phyloP scores from a whole-genome alignment of 2,888 invertebrate genomes.

The Entomobrya proxima region DNA sequence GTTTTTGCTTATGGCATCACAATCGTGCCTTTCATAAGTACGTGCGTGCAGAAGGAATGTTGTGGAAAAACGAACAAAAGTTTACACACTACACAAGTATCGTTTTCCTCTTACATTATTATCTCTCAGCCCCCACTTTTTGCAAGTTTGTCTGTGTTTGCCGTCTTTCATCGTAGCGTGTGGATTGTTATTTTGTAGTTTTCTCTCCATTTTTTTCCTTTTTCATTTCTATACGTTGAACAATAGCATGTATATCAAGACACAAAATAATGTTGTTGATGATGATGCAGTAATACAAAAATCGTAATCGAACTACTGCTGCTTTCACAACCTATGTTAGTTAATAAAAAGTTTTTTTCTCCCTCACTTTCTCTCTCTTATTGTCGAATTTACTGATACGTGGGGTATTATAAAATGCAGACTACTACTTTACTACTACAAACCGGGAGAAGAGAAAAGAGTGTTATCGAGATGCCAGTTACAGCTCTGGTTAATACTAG shows the following conservation, averaged over 20 bases:
- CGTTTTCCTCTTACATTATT: conserved; percentile 11
- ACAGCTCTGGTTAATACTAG: not conserved
- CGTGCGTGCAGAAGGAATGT: conserved; percentile 37
- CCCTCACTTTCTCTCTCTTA: not conserved
- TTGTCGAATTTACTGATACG: not conserved
- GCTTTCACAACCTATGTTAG: not conserved
- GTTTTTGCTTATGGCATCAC: not conserved
- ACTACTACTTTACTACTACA: not conserved
- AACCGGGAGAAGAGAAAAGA: not conserved
- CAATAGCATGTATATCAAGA: not conserved
- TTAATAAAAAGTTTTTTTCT: not conserved
- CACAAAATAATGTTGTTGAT: not conserved
- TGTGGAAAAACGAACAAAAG: conserved; percentile 14
- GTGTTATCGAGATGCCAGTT: conserved; percentile 4
- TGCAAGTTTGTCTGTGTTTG: not conserved
- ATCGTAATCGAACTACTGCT: not conserved
- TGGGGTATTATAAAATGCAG: not conserved
- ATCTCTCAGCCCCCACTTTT: conserved; percentile 17
- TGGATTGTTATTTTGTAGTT: not conserved
- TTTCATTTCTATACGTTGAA: not conserved
- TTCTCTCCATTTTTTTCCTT: not conserved
- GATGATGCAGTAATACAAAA: not conserved
- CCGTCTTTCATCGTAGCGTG: not conserved
- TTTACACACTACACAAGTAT: conserved; percentile 11
- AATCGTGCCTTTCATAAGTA: not conserved